Conservation (phyloP, 2,797 vertebrate species). For the Trachops cirrhosus region DNA sequence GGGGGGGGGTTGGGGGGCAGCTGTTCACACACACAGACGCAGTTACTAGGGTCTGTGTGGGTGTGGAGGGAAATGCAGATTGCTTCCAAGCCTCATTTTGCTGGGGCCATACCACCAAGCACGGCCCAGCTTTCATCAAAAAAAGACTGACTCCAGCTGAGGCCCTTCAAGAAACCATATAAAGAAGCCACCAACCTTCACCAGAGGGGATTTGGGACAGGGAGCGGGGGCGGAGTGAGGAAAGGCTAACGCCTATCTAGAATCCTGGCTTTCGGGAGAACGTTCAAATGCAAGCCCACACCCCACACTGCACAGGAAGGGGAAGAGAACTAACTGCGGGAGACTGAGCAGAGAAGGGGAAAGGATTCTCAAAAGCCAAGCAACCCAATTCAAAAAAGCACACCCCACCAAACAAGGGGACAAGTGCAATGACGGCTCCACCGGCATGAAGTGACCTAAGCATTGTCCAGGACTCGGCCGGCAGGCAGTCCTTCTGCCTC, state of each 20-base stretch:
- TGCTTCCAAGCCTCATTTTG: conserved; percentile 36
- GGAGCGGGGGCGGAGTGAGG: conserved; percentile 51
- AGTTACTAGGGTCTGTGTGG: conserved; percentile 55
- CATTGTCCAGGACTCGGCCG: conserved; percentile 46
- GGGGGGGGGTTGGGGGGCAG: conserved; percentile 2
- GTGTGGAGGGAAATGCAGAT: conserved; percentile 56
- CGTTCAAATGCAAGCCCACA: conserved; percentile 41
- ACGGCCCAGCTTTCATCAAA: not conserved
- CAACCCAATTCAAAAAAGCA: conserved; percentile 34
- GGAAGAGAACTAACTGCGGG: not conserved
- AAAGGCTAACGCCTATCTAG: conserved; percentile 55
- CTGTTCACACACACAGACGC: conserved; percentile 50
- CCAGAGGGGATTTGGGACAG: conserved; percentile 42
- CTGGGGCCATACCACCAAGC: conserved; percentile 25
- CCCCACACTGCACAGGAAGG: conserved; percentile 40
- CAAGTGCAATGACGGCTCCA: conserved; percentile 53
- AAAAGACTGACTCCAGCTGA: conserved; percentile 60
- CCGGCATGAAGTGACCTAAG: conserved; percentile 11
- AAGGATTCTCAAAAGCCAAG: conserved; percentile 24
- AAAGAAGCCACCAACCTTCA: conserved; percentile 71
- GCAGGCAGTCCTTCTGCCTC: conserved; percentile 44
- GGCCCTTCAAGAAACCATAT: conserved; percentile 61
- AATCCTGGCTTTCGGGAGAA: conserved; percentile 37
- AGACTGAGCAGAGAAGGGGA: not conserved
- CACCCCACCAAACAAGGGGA: not conserved